Evolutionary conservation across 2,113 vertebrate genomes (phyloP), one percentile per base, ranked within the genome.

Genomic region (Plectropomus leopardus): DNA sequence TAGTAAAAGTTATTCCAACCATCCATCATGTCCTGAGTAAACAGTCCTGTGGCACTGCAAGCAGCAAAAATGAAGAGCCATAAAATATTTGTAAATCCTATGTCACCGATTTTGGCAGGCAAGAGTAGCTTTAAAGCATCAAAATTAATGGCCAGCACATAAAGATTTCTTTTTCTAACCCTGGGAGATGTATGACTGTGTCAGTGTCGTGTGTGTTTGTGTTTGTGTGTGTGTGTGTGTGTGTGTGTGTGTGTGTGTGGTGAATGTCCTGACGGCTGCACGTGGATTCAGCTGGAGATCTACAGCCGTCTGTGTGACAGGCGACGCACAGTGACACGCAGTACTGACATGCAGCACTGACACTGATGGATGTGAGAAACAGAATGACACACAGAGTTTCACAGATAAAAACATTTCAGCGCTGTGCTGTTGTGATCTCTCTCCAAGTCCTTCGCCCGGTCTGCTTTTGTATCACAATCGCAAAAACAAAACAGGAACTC

Each of bases 291-390:
- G 60, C 19, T 58, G 26, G 48, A 61, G 64, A 76, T 71, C 80
- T 63, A 32, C 67, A 63, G 51, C 40, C 32, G 26, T 71, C 54
- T 74, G 26, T 17, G 14, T 69, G 68, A 78, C 74, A 45, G 66
- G 51, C 3, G 10, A 71, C 68, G 73, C 44, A 40, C 2, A 59
- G 54, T 42, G 68, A 66, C 76, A 80, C 51, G 36, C 40, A 42
- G 61, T 1, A 15, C 53, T 76, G 72, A 78, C 72, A 44, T n/a
- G n/a, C n/a, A 42, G 61, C 2, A 15, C 53, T 76, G 72, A 78
- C 72, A 44, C 7, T 55, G 84, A 85, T 69, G 60, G 74, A 73
- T 69, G 51, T 19, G 9, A 26, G 57, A 50, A 58, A 71, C 42
- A 21, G 14, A 70, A 59, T 19, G 59, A 72, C 75, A 76, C 42